phyloP scores from a whole-genome alignment of 2,888 invertebrate species.

The Tholera decimalis region DNA sequence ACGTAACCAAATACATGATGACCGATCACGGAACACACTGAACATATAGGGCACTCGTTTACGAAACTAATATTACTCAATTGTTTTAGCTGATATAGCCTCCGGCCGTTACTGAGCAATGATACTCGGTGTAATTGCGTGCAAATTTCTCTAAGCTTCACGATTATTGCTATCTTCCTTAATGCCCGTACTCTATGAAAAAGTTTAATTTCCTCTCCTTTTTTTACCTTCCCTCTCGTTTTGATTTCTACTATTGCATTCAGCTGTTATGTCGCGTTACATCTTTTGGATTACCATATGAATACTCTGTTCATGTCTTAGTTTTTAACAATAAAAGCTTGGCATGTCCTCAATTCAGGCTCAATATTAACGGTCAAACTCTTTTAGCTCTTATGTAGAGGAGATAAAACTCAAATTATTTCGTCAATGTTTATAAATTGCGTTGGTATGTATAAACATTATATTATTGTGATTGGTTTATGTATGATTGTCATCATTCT shows the following conservation, averaged over 20 bases:
- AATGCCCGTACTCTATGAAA: slow-evolving; percentile 25
- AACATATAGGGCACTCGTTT: slow-evolving; percentile 51
- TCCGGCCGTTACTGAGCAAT: slow-evolving; percentile 11
- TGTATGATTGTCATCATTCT: slow-evolving; percentile 55
- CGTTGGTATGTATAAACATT: slow-evolving; percentile 10
- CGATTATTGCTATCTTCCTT: slow-evolving; percentile 19
- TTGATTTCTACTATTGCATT: slow-evolving; percentile 11
- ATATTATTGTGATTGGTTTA: slow-evolving; percentile 61
- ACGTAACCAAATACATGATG: slow-evolving; percentile 56
- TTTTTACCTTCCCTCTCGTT: slow-evolving; percentile 23
- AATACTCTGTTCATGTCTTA: slow-evolving; percentile 29
- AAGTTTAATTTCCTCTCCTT: slow-evolving; percentile 44
- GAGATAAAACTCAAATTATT: slow-evolving; percentile 20
- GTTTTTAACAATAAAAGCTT: slow-evolving; percentile 57
- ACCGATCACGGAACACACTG: slow-evolving; percentile 64
- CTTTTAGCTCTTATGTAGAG: slow-evolving; percentile 23
- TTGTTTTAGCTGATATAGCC: slow-evolving; percentile 34
- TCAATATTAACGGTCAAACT: neutral
- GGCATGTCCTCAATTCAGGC: slow-evolving; percentile 48
- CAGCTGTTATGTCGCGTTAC: slow-evolving; percentile 9
- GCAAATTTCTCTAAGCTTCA: slow-evolving; percentile 4
- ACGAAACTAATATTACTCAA: slow-evolving; percentile 61
- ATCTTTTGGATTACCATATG: slow-evolving; percentile 15
- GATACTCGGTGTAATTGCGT: neutral
- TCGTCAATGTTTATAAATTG: neutral